Evolutionary conservation across 1,140 invertebrate species (phyloP), one percentile per base, ranked within the genome.

Genomic region (Arion vulgaris): DNA sequence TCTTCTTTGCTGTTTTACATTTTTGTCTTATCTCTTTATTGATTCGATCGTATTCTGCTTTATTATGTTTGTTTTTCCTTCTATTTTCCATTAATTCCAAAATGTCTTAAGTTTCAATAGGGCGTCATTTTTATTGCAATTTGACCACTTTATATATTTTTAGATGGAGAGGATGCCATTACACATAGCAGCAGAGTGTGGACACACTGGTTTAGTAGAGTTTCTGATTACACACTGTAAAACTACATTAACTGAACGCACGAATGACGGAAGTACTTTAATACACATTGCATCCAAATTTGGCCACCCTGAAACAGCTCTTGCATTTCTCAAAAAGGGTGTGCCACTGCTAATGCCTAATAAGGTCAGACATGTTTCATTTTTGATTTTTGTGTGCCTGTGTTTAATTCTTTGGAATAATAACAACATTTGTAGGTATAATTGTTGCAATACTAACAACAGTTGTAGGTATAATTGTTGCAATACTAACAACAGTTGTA

Each of bases 291-390:
- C 98, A 0, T 98, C 98, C 0, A 84, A 89, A n/a, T 97, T 97
- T 91, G 98, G 98, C 0, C 98, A 99, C 92, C 97, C 98, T 0
- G 98, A 99, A 86, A 99, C 98, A 85, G 98, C 98, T n/a, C 96
- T 98, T 93, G 98, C 98, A 94, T 95, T 99, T 36, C 97, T 99
- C 90, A 99, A 98, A 91, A 98, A 98, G 92, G 98, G 98, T 5
- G 98, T 99, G n/a, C 99, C 99, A 83, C 94, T 99, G 0, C 97
- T 99, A 89, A 99, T 99, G 98, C 98, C 98, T 84, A 99, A 99
- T 93, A 99, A 99, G 88, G 92, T 92, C 82, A 75, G 4, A 39
- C 71, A n/a, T 39, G 4, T 7, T 73, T 57, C 23, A 19, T 57
- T 57, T 57, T 57, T 57, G 2, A 4, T 57, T 57, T 57, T 15